Evolutionary conservation across 2,797 vertebrate genomes (phyloP).

Genomic region (Hypotaenidia okinawae): DNA sequence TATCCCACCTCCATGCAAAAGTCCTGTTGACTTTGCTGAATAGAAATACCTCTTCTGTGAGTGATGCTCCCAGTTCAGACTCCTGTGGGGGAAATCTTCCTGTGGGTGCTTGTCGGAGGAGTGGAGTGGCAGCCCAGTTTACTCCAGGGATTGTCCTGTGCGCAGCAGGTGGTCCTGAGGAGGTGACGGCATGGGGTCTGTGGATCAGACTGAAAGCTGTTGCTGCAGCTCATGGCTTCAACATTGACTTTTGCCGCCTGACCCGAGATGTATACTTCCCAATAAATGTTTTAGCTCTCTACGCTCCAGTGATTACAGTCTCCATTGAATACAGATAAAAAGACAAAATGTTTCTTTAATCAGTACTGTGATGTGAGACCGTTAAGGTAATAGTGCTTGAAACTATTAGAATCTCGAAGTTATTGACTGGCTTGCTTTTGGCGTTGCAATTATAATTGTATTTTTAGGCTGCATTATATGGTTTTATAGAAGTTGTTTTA

Average conservation of each 20-base stretch:
- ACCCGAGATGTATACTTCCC: conserved; percentile 69
- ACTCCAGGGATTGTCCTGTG: not conserved
- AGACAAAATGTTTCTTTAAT: conserved; percentile 83
- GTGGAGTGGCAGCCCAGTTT: not conserved
- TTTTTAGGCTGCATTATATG: conserved; percentile 71
- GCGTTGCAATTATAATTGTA: conserved; percentile 71
- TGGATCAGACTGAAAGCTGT: not conserved
- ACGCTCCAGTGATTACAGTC: conserved; percentile 68
- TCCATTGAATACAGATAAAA: conserved; percentile 78
- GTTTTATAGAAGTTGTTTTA: conserved; percentile 72
- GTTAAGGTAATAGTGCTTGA: conserved; percentile 80
- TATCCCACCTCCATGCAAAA: not conserved
- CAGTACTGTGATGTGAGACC: conserved; percentile 78
- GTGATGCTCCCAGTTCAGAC: not conserved
- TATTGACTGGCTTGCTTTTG: conserved; percentile 78
- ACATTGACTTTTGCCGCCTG: conserved; percentile 41
- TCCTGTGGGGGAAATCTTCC: not conserved
- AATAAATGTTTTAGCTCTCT: conserved; percentile 78
- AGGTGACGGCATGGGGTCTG: not conserved
- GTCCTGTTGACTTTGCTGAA: not conserved
- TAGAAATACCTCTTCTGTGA: not conserved
- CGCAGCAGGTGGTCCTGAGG: not conserved
- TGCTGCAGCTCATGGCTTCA: conserved; percentile 28
- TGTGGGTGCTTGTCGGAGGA: not conserved
- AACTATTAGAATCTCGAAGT: conserved; percentile 75